Conservation (phyloP, 2,888 invertebrate genomes). For the Nymphalis polychloros region DNA sequence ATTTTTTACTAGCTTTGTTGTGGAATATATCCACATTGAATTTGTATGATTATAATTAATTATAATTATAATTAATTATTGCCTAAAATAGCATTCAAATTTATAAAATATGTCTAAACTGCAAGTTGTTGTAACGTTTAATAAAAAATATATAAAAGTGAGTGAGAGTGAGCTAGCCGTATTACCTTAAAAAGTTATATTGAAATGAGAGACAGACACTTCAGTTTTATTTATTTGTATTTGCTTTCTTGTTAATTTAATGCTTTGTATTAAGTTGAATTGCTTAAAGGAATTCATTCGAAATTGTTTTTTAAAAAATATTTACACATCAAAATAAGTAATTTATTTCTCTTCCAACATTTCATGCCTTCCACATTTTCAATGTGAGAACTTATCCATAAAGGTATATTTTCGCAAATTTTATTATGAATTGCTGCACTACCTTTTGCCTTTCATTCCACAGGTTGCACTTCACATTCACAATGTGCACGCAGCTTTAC, state of each 20-base stretch:
- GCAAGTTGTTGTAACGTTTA: too few relatives aligned
- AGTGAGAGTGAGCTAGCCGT: too few relatives aligned
- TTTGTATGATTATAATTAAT: too few relatives aligned
- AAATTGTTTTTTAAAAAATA: neutral
- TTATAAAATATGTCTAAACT: too few relatives aligned
- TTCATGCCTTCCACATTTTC: constrained; percentile 2
- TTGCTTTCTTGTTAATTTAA: neutral
- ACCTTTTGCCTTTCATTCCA: constrained; percentile 17
- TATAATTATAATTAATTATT: too few relatives aligned
- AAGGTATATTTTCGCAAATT: constrained; percentile 11
- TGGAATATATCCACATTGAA: too few relatives aligned
- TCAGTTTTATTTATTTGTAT: too few relatives aligned
- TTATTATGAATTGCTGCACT: constrained; percentile 14
- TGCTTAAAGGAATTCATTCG: too few relatives aligned
- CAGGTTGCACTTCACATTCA: constrained; percentile 19
- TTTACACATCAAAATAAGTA: neutral
- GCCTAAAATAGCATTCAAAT: too few relatives aligned
- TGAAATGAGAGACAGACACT: too few relatives aligned
- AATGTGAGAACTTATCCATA: constrained; percentile 5
- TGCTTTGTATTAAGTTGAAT: too few relatives aligned
- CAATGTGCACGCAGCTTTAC: constrained; percentile 12
- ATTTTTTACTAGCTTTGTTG: neutral
- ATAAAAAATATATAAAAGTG: too few relatives aligned
- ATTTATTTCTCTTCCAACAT: neutral
- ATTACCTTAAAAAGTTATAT: neutral